These are phyloP conservation scores for Danaus melanippus DNA, from an alignment of 1,140 invertebrate species.

Conservation along the genomic window DNA sequence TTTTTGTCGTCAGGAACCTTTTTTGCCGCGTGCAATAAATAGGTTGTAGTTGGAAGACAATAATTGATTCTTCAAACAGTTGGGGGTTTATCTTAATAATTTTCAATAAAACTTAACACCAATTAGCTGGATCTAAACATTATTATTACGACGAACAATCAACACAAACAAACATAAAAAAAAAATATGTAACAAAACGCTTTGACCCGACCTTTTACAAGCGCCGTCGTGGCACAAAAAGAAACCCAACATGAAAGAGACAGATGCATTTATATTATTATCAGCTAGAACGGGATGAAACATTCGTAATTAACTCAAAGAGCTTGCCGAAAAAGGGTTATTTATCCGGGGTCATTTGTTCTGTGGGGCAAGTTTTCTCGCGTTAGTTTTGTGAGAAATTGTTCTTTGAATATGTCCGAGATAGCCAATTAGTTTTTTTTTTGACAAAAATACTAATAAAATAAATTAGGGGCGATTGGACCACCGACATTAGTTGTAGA, in stretches of 20 bases:
- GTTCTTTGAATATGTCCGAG: constrained; percentile 28
- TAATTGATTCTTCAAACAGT: too few relatives aligned
- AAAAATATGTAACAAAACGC: constrained; percentile 50
- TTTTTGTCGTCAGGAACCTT: background rate
- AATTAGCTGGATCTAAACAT: constrained; percentile 61
- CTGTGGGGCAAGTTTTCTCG: constrained; percentile 31
- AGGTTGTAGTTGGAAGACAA: background rate
- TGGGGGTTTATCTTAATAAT: constrained; percentile 31
- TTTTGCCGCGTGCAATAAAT: background rate
- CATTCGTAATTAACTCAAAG: constrained; percentile 59
- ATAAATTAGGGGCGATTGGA: constrained; percentile 5
- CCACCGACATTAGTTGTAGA: too few relatives aligned
- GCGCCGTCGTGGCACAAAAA: constrained; percentile 39
- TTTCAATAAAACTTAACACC: constrained; percentile 67
- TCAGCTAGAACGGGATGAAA: constrained; percentile 28
- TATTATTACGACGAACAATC: constrained; percentile 60
- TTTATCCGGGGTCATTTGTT: constrained; percentile 33
- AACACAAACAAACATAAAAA: constrained; percentile 47
- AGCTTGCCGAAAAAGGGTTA: constrained; percentile 53
- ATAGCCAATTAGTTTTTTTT: constrained; percentile 34
- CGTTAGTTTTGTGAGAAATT: constrained; percentile 41
- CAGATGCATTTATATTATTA: constrained; percentile 11
- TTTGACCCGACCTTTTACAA: constrained; percentile 54
- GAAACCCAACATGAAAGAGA: constrained; percentile 26
- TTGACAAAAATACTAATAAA: constrained; percentile 9